Percentiles rank a stretch among this genome's conserved stretches.
phyloP scores from a whole-genome alignment of 2,113 vertebrate species.

The Pteruthius melanotis region DNA sequence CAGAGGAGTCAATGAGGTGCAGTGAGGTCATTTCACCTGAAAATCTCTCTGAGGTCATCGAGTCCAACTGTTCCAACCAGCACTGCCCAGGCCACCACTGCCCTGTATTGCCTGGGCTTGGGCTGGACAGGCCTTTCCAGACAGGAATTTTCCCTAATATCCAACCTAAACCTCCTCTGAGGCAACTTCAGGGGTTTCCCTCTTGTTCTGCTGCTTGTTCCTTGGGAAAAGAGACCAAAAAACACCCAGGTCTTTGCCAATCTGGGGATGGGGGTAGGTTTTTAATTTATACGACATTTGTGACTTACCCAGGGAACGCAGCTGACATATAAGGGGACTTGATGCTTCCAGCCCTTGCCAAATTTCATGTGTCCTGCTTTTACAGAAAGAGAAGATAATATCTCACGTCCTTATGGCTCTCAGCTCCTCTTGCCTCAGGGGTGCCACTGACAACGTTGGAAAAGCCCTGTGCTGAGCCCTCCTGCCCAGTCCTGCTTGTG shows the following conservation, averaged over 20 bases:
- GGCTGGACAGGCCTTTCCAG: not conserved
- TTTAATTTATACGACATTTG: not conserved
- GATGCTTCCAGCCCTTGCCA: not conserved
- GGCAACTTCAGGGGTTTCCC: not conserved
- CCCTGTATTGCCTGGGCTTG: not conserved
- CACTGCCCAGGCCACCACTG: not conserved
- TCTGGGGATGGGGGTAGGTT: too few species aligned
- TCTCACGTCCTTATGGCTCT: rapidly evolving
- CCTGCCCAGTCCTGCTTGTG: rapidly evolving
- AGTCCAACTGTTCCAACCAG: not conserved
- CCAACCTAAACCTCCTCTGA: not conserved
- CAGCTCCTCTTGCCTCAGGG: not conserved
- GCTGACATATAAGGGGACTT: not conserved
- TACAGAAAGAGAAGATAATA: not conserved
- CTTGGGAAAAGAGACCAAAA: not conserved
- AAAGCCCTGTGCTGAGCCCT: not conserved
- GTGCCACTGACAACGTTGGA: not conserved
- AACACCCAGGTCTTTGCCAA: not conserved
- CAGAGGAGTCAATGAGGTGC: not conserved
- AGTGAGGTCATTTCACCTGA: not conserved
- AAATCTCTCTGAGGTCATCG: not conserved
- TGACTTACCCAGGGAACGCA: not conserved
- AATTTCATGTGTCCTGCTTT: not conserved
- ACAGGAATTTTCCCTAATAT: not conserved
- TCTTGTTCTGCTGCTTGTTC: not conserved